These are phyloP conservation scores for Dryobates pubescens DNA, from an alignment of 2,797 vertebrate species.

Conservation along the genomic window DNA sequence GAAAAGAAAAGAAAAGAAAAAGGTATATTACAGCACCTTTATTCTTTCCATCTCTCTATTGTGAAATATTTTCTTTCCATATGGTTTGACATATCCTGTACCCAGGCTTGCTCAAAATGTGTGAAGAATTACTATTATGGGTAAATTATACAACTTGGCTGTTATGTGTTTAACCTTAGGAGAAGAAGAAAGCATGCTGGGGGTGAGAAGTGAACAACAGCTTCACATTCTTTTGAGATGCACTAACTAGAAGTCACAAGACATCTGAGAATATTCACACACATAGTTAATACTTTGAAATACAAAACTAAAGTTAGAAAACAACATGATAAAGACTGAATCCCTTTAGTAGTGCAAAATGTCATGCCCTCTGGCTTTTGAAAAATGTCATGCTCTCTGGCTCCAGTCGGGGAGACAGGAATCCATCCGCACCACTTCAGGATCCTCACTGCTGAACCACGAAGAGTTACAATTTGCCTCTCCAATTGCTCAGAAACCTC, in stretches of 20 bases:
- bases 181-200: not conserved
- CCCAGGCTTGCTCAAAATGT: constrained; percentile 45
- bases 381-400: not conserved
- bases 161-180: constrained; percentile 29
- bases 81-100: constrained; percentile 46
- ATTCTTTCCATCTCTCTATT: not conserved
- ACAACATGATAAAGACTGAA: rapidly evolving
- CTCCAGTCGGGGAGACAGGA: not conserved
- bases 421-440: not conserved
- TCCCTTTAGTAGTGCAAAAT: not conserved
- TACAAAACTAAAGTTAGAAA: not conserved
- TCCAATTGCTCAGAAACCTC: not conserved
- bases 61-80: constrained; percentile 36
- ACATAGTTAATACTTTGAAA: not conserved
- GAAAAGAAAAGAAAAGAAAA: no score
- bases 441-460: not conserved
- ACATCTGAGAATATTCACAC: not conserved
- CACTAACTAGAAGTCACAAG: not conserved
- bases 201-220: not conserved
- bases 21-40: not conserved
- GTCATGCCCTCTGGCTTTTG: no score
- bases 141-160: constrained; percentile 56
- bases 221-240: not conserved
- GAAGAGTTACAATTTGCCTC: not conserved
- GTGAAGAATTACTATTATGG: constrained; percentile 58